Base-by-base conservation (phyloP, 1,140 invertebrate species). In the Pseudobourletiella spinata region DNA sequence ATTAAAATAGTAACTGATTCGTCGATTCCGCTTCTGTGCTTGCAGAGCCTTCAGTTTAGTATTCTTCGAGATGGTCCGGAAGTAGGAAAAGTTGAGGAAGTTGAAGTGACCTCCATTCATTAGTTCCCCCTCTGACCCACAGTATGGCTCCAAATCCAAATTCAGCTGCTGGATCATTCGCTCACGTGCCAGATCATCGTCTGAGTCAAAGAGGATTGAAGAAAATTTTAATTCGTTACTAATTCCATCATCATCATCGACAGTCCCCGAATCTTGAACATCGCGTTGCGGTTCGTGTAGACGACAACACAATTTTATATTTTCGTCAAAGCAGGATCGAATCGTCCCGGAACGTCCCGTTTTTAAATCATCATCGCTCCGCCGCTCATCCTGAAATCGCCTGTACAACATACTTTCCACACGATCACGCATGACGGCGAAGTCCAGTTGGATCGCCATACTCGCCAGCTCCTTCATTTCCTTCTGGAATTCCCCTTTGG, bases 51-150 rank as follows among this genome's bases (percentile, higher is more conserved):
- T 50, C 22, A 66, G 6, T 14, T 57, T 18, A 48, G 51, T 59
- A 0, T 18, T 61, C 29, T 69, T 69, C 3, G 64, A 29, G 32
- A 69, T 69, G 1, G 64, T 66, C 20, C 67, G 16, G 4, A 69
- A 48, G 18, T 46, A 63, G 20, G 20, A 55, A n/a, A 30, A 50
- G 25, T 25, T 57, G 14, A 64, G 56, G 22, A 15, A 48, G 20
- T 48, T 18, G 22, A 11, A 48, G 6, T 6, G 44, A 8, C 44
- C 44, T 8, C 14, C 14, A 48, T 14, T 22, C 44, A 48, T 48
- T 39, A 50, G 66, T 26, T 63, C 60, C 2, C 29, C 29, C 14
- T 48, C 44, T 20, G 11, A 6, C 24, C 62, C 64, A 52, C 59
- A 57, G n/a, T 64, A 66, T 24, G 35, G 52, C 18, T 28, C 54